Evolutionary conservation across 2,797 vertebrate genomes (phyloP).

Genomic region (Acanthurus tractus): DNA sequence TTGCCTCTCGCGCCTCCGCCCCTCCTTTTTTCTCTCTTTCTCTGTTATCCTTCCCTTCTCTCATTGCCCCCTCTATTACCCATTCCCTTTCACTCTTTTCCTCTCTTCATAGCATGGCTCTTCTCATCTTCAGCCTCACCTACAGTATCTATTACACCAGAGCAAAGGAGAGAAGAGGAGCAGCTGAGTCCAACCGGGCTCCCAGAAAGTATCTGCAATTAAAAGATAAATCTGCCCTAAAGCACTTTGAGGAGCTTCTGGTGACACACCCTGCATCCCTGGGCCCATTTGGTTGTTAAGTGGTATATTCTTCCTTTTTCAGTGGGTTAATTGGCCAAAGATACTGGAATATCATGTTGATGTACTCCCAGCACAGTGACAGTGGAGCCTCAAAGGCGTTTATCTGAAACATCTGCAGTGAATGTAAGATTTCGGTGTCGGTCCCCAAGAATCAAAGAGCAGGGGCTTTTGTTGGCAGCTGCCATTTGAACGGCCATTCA

Average conservation of each 20-base stretch:
- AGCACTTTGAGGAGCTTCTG: constrained; percentile 27
- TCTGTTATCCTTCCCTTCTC: constrained; percentile 50
- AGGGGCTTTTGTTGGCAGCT: constrained; percentile 41
- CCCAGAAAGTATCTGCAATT: constrained; percentile 57
- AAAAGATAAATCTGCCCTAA: constrained; percentile 64
- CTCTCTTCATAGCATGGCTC: constrained; percentile 32
- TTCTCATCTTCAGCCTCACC: constrained; percentile 60
- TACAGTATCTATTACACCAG: constrained; percentile 55
- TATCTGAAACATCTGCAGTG: constrained; percentile 54
- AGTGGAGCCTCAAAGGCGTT: constrained; percentile 23
- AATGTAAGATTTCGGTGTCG: constrained; percentile 54
- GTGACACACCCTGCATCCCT: constrained; percentile 21
- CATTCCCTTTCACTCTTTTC: constrained; percentile 65
- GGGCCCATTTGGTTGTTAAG: constrained; percentile 7
- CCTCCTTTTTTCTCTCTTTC: constrained; percentile 34
- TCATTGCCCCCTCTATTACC: constrained; percentile 58
- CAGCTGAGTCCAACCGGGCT: constrained; percentile 9
- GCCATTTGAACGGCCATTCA: constrained; percentile 35
- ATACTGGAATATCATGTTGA: background rate
- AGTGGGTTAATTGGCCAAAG: constrained; percentile 19
- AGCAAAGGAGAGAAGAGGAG: constrained; percentile 47
- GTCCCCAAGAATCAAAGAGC: constrained; percentile 24
- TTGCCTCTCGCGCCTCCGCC: constrained; percentile 42
- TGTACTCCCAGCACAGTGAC: constrained; percentile 9
- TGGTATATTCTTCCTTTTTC: background rate